Base-by-base conservation (phyloP, 1,140 invertebrate genomes). In the Drosophila virilis region DNA sequence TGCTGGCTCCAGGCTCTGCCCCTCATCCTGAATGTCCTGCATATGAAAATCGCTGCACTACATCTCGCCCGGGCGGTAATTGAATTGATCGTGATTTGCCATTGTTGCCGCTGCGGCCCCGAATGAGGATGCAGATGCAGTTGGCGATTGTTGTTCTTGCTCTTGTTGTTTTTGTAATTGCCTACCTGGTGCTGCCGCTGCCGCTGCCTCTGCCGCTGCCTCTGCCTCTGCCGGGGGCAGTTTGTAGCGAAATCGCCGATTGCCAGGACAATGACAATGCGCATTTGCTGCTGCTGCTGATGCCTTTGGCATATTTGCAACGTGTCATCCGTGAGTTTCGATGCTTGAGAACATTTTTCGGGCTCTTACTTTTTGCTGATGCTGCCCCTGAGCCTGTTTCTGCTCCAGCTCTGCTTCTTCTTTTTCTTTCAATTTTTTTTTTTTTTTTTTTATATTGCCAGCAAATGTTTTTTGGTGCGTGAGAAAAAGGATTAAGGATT, bases 41-140 rank as follows among this genome's bases (percentile, higher is more conserved):
- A 48, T 57, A 58, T 50, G 45, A 51, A 50, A 33, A 54, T 66
- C 48, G 55, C 60, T 75, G 74, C 68, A 75, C 72, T 77, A 57
- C 48, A 74, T 83, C 69, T 62, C 52, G 60, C 59, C 59, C 62
- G 64, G 66, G 70, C 74, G 76, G 58, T 90, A 90, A 90, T 90
- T 90, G 88, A 90, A 90, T 90, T 90, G 82, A 84, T 88, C 86
- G 74, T 90, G 86, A 86, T 90, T 90, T 75, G 80, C 70, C 76
- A 90, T 90, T 83, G 73, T 74, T 70, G 65, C 72, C 74, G 48
- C 81, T 77, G 67, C 58, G 42, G 65, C 51, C 43, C 45, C 54
- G 57, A 35, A 58, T 66, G 54, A 68, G 74, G 74, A 80, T 77
- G 77, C 77, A 74, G 81, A 86, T 85, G 83, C 77, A 73, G 66